These are phyloP conservation scores for Premnoplex brunnescens DNA, from an alignment of 2,797 vertebrate genomes.

Conservation along the genomic window DNA sequence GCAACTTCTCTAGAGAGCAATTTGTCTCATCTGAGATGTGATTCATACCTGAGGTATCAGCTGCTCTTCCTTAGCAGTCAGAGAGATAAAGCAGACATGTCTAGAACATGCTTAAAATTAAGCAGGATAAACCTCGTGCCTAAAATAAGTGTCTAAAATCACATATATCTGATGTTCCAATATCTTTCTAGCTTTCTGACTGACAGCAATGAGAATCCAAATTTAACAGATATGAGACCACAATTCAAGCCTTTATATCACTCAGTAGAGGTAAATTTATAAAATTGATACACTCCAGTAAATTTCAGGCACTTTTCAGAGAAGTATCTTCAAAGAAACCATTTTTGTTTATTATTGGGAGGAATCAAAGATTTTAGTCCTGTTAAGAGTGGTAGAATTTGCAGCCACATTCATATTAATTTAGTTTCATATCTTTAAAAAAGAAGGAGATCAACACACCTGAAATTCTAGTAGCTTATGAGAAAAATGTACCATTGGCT, in stretches of 20 bases:
- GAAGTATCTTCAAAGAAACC: not conserved
- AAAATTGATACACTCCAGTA: not conserved
- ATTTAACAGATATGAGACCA: not conserved
- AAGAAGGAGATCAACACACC: slow-evolving; percentile 34
- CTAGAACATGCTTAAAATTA: not conserved
- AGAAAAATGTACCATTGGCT: slow-evolving; percentile 32
- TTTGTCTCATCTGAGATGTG: not conserved
- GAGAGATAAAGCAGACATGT: not conserved
- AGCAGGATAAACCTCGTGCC: not conserved
- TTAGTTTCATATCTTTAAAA: slow-evolving; percentile 20
- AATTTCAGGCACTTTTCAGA: not conserved
- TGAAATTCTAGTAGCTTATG: slow-evolving; percentile 38
- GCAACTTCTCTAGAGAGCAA: not conserved
- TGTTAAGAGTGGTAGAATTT: not conserved
- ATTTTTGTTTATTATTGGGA: slow-evolving; percentile 13
- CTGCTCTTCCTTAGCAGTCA: not conserved
- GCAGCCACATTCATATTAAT: not conserved
- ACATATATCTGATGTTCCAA: not conserved
- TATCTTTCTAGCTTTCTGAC: not conserved
- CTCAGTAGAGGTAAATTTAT: not conserved
- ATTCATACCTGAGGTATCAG: not conserved
- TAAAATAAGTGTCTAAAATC: not conserved
- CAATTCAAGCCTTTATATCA: not conserved
- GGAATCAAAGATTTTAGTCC: slow-evolving; percentile 8
- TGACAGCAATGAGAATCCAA: not conserved